A percentile compares a stretch with the other conserved stretches of the same genome.
These are phyloP conservation scores for Helogale parvula DNA, from an alignment of 2,113 vertebrate genomes.

Conservation along the genomic window DNA sequence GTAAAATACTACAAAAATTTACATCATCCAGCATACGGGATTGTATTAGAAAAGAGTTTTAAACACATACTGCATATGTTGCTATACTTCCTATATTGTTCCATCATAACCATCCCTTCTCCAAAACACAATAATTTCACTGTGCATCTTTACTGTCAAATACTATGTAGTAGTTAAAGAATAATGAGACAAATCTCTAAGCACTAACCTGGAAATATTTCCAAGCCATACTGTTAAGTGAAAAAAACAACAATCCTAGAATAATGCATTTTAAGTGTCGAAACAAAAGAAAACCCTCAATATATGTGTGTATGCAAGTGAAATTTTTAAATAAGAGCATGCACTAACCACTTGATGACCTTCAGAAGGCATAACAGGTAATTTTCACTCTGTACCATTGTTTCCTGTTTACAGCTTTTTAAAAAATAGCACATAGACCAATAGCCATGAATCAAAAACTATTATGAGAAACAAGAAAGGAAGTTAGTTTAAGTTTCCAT, in stretches of 20 bases:
- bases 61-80: not conserved
- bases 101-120: not conserved
- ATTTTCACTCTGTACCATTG: not conserved
- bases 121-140: not conserved
- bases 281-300: not conserved
- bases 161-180: not conserved
- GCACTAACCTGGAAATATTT: not conserved
- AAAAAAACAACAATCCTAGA: not conserved
- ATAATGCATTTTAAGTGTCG: conserved; percentile 20
- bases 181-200: not conserved
- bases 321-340: not conserved
- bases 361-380: not conserved
- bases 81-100: not conserved
- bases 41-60: not conserved
- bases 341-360: not conserved
- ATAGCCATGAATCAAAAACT: not conserved
- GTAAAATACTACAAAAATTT: not conserved
- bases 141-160: conserved; percentile 14
- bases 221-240: not conserved
- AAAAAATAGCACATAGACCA: not conserved
- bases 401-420: not conserved
- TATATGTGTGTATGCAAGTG: not conserved
- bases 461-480: not conserved
- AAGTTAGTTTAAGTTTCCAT: not conserved
- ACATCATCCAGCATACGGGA: not conserved